Base-by-base conservation (phyloP, 1,140 invertebrate species). In the Leptinotarsa defecta region DNA sequence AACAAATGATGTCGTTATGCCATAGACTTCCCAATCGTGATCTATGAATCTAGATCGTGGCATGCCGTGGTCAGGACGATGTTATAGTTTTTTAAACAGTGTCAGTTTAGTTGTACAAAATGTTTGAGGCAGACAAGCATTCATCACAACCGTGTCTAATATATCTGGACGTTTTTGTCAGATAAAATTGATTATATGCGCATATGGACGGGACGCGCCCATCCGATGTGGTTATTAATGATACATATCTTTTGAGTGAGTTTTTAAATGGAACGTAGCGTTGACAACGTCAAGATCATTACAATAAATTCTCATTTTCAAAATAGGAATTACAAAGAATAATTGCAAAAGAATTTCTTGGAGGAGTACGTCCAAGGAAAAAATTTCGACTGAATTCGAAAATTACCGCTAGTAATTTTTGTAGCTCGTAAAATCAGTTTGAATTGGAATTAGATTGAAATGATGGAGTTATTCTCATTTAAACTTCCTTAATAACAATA, bases 31-130 rank as follows among this genome's bases (percentile, higher is more conserved):
- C 52, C 52, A 57, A 57, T 57, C 52, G 52, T 57, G 52, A 57
- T 57, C 52, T 57, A 57, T 57, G 52, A 57, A 57, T 57, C 52
- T 57, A 57, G 52, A 57, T 57, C 52, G 52, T 57, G 52, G 52
- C 52, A 57, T 57, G 52, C 52, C n/a, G 52, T 19, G 52, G 4
- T 57, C 52, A 57, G 52, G 52, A 17, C 52, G 52, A 57, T 57
- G 52, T 57, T 57, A 57, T 19, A 57, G n/a, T 57, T 57, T 57
- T 57, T 57, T 19, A 19, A 57, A 57, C 52, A 19, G 52, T 57
- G 52, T 57, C n/a, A 19, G n/a, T 57, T 57, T 57, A 17, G 52
- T 57, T 57, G 52, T 57, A 57, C 52, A 57, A 57, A 57, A 57
- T 57, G 52, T 57, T 57, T 0, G 52, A 57, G 15, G 52, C 52